phyloP scores from a whole-genome alignment of 2,888 invertebrate genomes.

The Lysandra coridon region DNA sequence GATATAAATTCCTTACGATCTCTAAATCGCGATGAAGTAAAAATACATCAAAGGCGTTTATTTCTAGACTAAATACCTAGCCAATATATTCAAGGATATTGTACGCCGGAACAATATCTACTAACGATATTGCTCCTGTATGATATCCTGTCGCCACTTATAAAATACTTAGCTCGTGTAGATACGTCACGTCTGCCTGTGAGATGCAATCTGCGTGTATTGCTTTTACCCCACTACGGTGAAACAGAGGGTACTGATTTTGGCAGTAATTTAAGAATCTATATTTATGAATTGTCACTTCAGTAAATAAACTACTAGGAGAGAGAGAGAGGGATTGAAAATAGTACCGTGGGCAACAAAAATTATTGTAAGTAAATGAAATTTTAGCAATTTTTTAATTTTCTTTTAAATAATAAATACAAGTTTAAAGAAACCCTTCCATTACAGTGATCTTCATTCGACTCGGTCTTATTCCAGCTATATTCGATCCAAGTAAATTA shows the following conservation, averaged over 20 bases:
- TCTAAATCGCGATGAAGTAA: not conserved
- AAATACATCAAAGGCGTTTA: not conserved
- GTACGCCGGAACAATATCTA: not conserved
- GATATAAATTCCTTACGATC: not conserved
- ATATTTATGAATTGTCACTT: too few species aligned
- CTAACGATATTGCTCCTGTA: not conserved
- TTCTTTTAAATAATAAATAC: too few species aligned
- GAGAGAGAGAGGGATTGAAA: too few species aligned
- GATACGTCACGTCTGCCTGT: not conserved
- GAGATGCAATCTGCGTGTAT: not conserved
- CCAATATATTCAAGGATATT: not conserved
- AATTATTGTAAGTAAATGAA: too few species aligned
- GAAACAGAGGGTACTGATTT: not conserved
- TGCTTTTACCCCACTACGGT: not conserved
- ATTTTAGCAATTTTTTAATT: too few species aligned
- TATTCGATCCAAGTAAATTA: not conserved
- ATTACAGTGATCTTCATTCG: not conserved
- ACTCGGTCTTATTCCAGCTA: not conserved
- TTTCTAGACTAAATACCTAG: not conserved
- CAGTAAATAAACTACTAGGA: not conserved
- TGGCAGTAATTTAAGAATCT: not conserved
- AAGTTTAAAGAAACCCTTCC: too few species aligned
- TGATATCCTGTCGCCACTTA: not conserved
- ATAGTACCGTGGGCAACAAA: too few species aligned
- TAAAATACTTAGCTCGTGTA: not conserved